Evolutionary conservation across 2,888 invertebrate genomes (phyloP).

Genomic region (Tipula vernalis): DNA sequence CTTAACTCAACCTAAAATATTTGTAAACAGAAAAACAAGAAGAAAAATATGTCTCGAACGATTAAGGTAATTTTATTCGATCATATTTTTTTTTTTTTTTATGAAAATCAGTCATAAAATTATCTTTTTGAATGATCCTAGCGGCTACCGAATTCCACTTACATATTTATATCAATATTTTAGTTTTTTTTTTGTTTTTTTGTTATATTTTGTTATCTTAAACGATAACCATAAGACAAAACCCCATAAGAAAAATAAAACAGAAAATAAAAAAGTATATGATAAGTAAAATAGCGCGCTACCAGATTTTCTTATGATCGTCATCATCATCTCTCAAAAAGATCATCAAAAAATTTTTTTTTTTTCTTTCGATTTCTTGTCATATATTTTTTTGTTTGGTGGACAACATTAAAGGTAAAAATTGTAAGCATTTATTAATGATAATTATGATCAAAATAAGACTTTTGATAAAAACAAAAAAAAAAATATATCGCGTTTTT

Average conservation of each 20-base stretch:
- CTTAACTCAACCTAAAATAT: not conserved
- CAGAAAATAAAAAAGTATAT: not conserved
- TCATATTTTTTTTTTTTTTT: not conserved
- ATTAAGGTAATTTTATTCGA: constrained; percentile 4
- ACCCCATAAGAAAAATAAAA: not conserved
- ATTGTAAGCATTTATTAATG: constrained; percentile 10
- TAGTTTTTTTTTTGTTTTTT: not conserved
- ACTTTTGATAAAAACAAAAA: not conserved
- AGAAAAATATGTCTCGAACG: not conserved
- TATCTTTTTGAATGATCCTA: constrained; percentile 9
- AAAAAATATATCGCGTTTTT: not conserved
- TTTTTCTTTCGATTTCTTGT: not conserved
- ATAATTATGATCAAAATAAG: constrained; percentile 7
- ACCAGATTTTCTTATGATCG: constrained; percentile 6
- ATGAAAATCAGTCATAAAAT: constrained; percentile 4
- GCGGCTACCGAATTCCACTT: constrained; percentile 12
- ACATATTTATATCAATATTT: not conserved
- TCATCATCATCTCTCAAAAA: not conserved
- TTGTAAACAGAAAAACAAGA: not conserved
- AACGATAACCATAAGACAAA: not conserved
- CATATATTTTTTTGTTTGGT: not conserved
- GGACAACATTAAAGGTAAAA: constrained; percentile 10
- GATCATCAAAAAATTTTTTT: not conserved
- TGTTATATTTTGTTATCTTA: not conserved
- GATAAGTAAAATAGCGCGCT: constrained; percentile 4